Conservation (phyloP, 2,797 vertebrate genomes). For the Poliocrania exsul region DNA sequence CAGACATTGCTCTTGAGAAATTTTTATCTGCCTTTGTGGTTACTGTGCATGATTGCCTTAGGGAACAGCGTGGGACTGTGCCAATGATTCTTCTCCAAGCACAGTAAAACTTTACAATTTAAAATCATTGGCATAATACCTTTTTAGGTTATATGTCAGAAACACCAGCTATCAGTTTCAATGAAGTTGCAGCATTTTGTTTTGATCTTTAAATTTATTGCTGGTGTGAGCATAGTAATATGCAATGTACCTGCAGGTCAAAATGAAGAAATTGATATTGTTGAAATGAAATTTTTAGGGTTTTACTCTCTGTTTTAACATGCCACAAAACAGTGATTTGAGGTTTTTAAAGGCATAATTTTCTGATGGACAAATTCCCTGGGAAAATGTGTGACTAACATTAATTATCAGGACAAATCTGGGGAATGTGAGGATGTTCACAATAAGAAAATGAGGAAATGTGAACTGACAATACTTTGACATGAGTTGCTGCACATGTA, state of each 20-base stretch:
- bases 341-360: background rate
- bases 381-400: background rate
- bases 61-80: background rate
- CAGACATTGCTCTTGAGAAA: slow-evolving; percentile 11
- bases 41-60: slow-evolving; percentile 17
- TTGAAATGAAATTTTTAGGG: background rate
- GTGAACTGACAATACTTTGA: background rate
- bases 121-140: background rate
- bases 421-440: background rate
- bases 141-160: slow-evolving; percentile 39
- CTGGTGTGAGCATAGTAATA: background rate
- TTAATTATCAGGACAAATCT: background rate
- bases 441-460: background rate
- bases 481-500: background rate
- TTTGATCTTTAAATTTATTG: slow-evolving; percentile 51
- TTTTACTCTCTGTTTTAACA: background rate
- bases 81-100: slow-evolving; percentile 39
- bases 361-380: background rate
- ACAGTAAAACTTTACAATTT: slow-evolving; percentile 24
- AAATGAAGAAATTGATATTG: background rate
- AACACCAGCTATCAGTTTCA: slow-evolving; percentile 23
- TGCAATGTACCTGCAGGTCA: slow-evolving; percentile 15
- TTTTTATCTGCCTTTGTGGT: slow-evolving; percentile 36
- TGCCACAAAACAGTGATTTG: background rate
- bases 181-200: slow-evolving; percentile 3